phyloP scores from a whole-genome alignment of 1,140 invertebrate genomes.

The Ridgeia piscesae region DNA sequence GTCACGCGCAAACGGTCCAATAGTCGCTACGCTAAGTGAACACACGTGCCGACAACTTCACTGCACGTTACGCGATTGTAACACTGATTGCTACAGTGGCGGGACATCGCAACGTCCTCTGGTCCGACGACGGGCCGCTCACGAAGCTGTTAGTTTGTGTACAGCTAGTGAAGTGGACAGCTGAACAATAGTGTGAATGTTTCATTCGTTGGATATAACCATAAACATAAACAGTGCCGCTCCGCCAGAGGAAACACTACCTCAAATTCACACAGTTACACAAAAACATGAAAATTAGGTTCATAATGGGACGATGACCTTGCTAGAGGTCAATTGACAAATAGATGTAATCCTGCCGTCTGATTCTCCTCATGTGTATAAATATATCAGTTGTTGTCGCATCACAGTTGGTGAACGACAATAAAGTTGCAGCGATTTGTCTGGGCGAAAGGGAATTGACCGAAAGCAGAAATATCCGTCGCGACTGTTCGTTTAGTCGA shows the following conservation, averaged over 20 bases:
- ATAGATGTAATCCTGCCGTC: background rate
- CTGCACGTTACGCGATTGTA: background rate
- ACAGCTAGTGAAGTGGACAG: background rate
- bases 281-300: background rate
- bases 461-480: background rate
- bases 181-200: background rate
- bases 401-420: background rate
- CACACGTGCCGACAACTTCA: background rate
- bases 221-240: too few species aligned
- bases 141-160: too few species aligned
- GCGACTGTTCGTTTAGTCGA: background rate
- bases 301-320: background rate
- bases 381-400: background rate
- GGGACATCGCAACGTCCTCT: too few species aligned
- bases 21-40: background rate
- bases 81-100: background rate
- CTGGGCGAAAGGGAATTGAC: background rate
- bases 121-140: too few species aligned
- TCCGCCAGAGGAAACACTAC: too few species aligned
- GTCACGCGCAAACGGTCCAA: background rate
- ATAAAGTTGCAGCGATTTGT: background rate
- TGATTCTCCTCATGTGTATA: background rate
- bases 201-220: background rate
- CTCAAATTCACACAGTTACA: background rate
- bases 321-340: background rate